phyloP scores from a whole-genome alignment of 2,888 invertebrate genomes.

The Drosophila tripunctata region DNA sequence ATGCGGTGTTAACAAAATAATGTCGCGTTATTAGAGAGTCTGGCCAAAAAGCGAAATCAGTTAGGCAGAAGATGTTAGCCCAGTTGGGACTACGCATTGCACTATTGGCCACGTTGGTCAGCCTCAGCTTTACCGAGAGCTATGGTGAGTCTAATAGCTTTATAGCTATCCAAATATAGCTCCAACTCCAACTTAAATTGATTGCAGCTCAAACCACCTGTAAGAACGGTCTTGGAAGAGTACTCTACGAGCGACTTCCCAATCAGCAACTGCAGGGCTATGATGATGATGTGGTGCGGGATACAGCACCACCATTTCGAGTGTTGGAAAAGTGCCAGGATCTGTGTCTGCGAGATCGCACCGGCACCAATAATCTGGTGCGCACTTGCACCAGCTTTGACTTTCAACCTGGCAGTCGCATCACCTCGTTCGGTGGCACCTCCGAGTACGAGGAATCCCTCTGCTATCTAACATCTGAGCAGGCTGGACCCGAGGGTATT shows the following conservation, averaged over 20 bases:
- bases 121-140: slow-evolving; percentile 62
- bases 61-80: slow-evolving; percentile 43
- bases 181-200: background rate
- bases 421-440: slow-evolving; percentile 91
- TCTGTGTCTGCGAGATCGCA: slow-evolving; percentile 91
- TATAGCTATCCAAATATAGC: background rate
- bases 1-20: slow-evolving; percentile 49
- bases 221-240: slow-evolving; percentile 94
- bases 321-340: slow-evolving; percentile 95
- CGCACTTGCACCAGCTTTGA: slow-evolving; percentile 95
- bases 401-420: slow-evolving; percentile 94
- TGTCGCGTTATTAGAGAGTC: slow-evolving; percentile 45
- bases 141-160: slow-evolving; percentile 62
- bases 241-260: slow-evolving; percentile 94
- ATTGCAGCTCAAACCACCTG: slow-evolving; percentile 91
- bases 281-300: slow-evolving; percentile 94
- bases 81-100: slow-evolving; percentile 49
- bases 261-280: slow-evolving; percentile 95
- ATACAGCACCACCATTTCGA: slow-evolving; percentile 93
- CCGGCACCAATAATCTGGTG: slow-evolving; percentile 91
- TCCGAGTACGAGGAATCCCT: slow-evolving; percentile 95
- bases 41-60: slow-evolving; percentile 7
- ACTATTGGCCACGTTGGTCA: slow-evolving; percentile 54
- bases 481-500: slow-evolving; percentile 94
- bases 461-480: slow-evolving; percentile 93